Base-by-base conservation (phyloP, 2,113 vertebrate genomes). In the Megaceryle maxima region DNA sequence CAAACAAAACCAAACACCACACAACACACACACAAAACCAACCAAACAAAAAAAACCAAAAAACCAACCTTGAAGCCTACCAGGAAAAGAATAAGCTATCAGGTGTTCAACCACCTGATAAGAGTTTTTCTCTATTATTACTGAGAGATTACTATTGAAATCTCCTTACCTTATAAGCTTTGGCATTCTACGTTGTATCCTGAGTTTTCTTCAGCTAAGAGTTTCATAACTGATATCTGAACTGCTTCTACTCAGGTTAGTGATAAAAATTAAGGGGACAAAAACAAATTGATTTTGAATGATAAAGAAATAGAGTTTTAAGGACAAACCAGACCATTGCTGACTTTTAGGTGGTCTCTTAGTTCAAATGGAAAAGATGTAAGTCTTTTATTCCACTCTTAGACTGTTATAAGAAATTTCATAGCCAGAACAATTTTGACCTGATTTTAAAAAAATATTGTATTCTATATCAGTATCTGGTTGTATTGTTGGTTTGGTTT, bases 91-190 rank as follows among this genome's bases (percentile, higher is more conserved):
- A 8, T 14, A 53, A 57, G 1, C 2, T 70, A 2, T 16, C 24
- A 33, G 3, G 2, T 69, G 5, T 76, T 31, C 12, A 66, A 25
- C 1, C 5, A 15, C 13, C 14, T 50, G 24, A 20, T 1, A 14
- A 14, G 44, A 56, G 3, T 14, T 81, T 92, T 83, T 70, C 7
- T 50, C 20, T 5, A 37, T 77, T 67, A 37, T 31, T 39, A 56
- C 16, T 6, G 5, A 39, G 56, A 51, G 0, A 11, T 70, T 64
- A 43, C 16, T 57, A 2, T 5, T 77, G 10, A 90, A 53, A 83
- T 62, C 6, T 79, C 13, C 25, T 48, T 83, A 37, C 4, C 9
- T 5, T 43, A 22, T 29, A 51, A 84, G 43, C 5, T 81, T 62
- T 43, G 5, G 5, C 6, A 50, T 29, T 77, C 50, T 62, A 48